phyloP scores from a whole-genome alignment of 1,140 invertebrate genomes.

The Drosophila nigromelanica region DNA sequence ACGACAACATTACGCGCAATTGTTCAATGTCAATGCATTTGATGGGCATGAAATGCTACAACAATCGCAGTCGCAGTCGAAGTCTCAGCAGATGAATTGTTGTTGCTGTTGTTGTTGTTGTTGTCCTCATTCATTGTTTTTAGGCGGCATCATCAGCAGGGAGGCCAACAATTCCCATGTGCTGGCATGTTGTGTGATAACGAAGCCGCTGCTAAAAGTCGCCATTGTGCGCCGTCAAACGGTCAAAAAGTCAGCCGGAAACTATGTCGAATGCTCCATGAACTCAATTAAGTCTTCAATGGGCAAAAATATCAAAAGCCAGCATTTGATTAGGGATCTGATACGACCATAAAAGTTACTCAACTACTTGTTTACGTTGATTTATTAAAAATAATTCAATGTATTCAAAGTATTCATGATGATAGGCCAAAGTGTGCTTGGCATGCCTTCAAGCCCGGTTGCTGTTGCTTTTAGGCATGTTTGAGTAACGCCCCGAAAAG shows the following conservation, averaged over 20 bases:
- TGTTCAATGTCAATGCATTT: constrained; percentile 82
- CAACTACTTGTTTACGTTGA: constrained; percentile 48
- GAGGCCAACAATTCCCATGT: constrained; percentile 72
- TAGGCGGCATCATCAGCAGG: constrained; percentile 41
- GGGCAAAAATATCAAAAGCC: constrained; percentile 1
- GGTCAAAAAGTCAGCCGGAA: constrained; percentile 6
- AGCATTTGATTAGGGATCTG: constrained; percentile 4
- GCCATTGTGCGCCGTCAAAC: constrained; percentile 40
- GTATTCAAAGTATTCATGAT: constrained; percentile 41
- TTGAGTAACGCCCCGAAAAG: constrained; percentile 25
- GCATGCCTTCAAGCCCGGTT: constrained; percentile 19
- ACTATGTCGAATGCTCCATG: constrained; percentile 58
- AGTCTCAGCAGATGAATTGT: constrained; percentile 56
- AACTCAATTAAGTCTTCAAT: constrained; percentile 70
- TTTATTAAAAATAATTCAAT: constrained; percentile 35
- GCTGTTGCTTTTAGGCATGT: constrained; percentile 14
- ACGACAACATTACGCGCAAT: constrained; percentile 82
- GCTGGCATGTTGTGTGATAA: constrained; percentile 80
- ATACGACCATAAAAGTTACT: constrained; percentile 18
- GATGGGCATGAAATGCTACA: constrained; percentile 79
- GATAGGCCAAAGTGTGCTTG: constrained; percentile 19
- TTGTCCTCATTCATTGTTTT: constrained; percentile 71
- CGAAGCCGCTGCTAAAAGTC: constrained; percentile 56
- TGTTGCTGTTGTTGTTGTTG: constrained; percentile 9
- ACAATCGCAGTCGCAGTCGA: constrained; percentile 20